Conservation (phyloP, 2,888 invertebrate genomes). For the Julus scandinavius region DNA sequence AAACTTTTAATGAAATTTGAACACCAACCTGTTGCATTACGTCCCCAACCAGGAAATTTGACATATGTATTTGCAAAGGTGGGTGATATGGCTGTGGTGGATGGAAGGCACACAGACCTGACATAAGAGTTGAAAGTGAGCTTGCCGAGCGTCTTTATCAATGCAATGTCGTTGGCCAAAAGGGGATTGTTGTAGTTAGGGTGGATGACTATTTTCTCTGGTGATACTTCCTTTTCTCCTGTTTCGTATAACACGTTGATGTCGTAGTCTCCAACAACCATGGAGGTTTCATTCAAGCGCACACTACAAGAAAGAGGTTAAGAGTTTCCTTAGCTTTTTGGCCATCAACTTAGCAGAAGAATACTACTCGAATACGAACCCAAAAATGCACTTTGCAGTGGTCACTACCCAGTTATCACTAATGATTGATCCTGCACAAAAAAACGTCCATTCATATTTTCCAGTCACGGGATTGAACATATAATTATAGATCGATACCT, state of each 20-base stretch:
- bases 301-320: not conserved
- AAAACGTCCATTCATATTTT: not conserved
- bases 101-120: not conserved
- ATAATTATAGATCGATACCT: not conserved
- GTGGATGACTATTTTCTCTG: not conserved
- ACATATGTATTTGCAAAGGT: not conserved
- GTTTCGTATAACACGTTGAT: not conserved
- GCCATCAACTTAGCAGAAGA: not conserved
- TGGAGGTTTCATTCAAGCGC: not conserved
- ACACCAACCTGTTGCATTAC: not conserved
- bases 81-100: not conserved
- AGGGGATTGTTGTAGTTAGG: not conserved
- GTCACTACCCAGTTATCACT: not conserved
- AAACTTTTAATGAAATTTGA: not conserved
- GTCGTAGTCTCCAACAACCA: not conserved
- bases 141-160: not conserved
- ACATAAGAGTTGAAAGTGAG: not conserved
- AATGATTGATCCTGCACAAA: not conserved
- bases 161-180: conserved; percentile 27
- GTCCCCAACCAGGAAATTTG: not conserved
- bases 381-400: not conserved
- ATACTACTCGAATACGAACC: not conserved
- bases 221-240: not conserved
- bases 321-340: not conserved
- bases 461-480: not conserved